These are phyloP conservation scores for Corythaixoides concolor DNA, from an alignment of 2,113 vertebrate genomes.

Conservation along the genomic window DNA sequence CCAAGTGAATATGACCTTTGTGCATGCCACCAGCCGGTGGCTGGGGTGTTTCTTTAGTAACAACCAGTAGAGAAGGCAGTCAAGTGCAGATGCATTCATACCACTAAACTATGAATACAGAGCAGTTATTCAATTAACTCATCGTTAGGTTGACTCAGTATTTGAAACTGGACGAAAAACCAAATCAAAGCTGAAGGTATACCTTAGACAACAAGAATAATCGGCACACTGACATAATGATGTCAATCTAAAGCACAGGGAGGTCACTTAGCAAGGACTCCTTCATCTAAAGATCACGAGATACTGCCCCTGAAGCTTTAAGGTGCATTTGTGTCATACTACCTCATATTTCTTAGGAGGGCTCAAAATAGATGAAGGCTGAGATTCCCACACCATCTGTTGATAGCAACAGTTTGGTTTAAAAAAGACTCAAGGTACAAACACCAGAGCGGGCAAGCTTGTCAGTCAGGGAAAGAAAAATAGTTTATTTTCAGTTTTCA, in stretches of 20 bases:
- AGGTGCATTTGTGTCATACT: not conserved
- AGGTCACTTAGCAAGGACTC: not conserved
- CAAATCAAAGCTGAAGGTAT: not conserved
- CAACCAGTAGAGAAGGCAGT: not conserved
- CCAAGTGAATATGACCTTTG: not conserved
- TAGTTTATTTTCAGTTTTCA: not conserved
- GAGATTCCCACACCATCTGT: not conserved
- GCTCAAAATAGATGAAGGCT: not conserved
- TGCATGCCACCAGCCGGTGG: accelerated
- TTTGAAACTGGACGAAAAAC: not conserved
- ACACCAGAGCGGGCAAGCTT: not conserved
- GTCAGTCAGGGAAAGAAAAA: not conserved
- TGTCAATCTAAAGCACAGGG: not conserved
- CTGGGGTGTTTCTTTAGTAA: not conserved
- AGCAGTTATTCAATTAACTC: not conserved
- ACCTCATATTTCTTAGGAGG: not conserved
- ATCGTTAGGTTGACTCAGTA: not conserved
- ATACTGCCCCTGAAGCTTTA: not conserved
- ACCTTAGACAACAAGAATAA: not conserved
- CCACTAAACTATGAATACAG: not conserved
- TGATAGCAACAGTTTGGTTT: not conserved
- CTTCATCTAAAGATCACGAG: not conserved
- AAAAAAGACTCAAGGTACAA: not conserved
- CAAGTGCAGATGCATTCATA: not conserved
- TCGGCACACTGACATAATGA: not conserved